Percentiles rank a stretch among this genome's conserved stretches.
Evolutionary conservation across 2,888 invertebrate species (phyloP).

Genomic region (Caenorhabditis japonica): DNA sequence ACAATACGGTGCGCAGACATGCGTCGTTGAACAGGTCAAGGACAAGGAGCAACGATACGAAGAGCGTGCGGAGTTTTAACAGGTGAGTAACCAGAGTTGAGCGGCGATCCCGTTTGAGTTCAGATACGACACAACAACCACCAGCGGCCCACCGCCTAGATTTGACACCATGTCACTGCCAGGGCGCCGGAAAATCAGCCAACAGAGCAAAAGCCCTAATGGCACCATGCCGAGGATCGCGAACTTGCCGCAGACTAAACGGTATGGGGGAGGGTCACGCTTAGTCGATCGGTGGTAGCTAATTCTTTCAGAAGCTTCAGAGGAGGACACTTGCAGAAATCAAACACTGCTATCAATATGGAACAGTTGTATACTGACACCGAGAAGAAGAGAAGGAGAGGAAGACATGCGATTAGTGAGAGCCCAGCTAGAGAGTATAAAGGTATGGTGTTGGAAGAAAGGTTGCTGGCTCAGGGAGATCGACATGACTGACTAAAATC

Average conservation of each 20-base stretch:
- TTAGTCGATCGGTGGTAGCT: background rate
- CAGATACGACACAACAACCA: conserved; percentile 48
- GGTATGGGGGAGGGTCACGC: conserved; percentile 13
- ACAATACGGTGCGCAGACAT: conserved; percentile 71
- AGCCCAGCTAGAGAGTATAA: conserved; percentile 67
- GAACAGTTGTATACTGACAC: conserved; percentile 61
- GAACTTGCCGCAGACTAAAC: conserved; percentile 47
- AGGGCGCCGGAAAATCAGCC: conserved; percentile 64
- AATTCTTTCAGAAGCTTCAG: conserved; percentile 48
- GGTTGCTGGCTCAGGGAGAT: no score
- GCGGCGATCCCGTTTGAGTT: background rate
- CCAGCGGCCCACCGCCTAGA: conserved; percentile 27
- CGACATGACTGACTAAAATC: no score
- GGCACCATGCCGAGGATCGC: conserved; percentile 58
- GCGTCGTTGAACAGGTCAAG: conserved; percentile 67
- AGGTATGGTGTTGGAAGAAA: conserved; percentile 49
- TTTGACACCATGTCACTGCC: conserved; percentile 75
- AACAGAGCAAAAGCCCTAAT: conserved; percentile 62
- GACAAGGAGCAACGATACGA: conserved; percentile 66
- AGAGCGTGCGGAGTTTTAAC: conserved; percentile 71
- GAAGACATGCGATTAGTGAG: conserved; percentile 57
- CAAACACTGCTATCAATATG: conserved; percentile 65
- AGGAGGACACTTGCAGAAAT: conserved; percentile 62
- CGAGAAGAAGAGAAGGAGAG: conserved; percentile 54
- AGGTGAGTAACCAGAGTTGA: conserved; percentile 25